Conservation (phyloP, 2,888 invertebrate species). For the Thera obeliscata region DNA sequence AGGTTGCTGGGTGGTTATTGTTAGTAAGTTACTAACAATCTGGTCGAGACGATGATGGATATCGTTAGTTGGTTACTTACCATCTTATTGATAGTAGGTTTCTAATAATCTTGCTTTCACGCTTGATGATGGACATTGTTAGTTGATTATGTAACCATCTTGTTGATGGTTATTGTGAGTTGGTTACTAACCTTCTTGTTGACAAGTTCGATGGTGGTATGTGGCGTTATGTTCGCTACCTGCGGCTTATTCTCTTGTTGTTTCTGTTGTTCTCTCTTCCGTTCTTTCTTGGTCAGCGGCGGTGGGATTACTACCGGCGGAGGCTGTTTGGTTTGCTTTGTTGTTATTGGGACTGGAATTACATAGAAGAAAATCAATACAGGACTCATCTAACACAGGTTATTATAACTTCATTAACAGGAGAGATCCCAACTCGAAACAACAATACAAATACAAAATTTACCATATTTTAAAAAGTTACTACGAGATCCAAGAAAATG, state of each 20-base stretch:
- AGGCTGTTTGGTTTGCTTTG: conserved; percentile 39
- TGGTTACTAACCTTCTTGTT: conserved; percentile 47
- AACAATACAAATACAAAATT: too few relatives aligned
- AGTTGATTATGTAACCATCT: neutral
- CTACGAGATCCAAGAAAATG: too few relatives aligned
- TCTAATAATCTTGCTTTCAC: conserved; percentile 1
- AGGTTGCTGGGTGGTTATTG: neutral
- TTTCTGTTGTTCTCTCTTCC: conserved; percentile 51
- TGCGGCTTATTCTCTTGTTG: conserved; percentile 45
- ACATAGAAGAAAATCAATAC: neutral
- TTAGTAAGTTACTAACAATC: conserved; percentile 4
- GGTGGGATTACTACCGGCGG: conserved; percentile 37
- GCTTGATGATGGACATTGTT: neutral
- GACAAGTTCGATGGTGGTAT: conserved; percentile 70
- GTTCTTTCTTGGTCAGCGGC: conserved; percentile 43
- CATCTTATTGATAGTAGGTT: conserved; percentile 4
- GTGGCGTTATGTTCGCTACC: conserved; percentile 61
- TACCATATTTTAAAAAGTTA: too few relatives aligned
- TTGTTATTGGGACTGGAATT: conserved; percentile 37
- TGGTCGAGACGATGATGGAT: neutral
- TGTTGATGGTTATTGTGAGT: neutral
- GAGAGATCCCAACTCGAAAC: too few relatives aligned
- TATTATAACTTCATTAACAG: too few relatives aligned
- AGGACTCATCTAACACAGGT: too few relatives aligned
- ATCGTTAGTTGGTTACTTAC: conserved; percentile 3